Evolutionary conservation across 2,888 invertebrate species (phyloP), one percentile per base, ranked within the genome.

Genomic region (Geotrupes spiniger): DNA sequence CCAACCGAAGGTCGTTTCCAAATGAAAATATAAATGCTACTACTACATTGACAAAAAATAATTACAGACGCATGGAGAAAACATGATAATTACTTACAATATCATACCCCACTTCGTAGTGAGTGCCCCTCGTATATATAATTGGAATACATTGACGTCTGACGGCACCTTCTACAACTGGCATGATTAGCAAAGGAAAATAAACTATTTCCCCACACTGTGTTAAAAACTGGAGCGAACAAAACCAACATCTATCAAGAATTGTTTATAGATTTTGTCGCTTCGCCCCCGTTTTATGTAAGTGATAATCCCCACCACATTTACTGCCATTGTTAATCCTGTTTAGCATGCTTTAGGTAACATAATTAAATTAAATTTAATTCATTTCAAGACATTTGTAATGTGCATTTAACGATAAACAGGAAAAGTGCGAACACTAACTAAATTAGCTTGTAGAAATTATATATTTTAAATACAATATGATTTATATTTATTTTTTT

Each of bases 21-120:
- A n/a, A n/a, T n/a, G n/a, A n/a, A n/a, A n/a, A n/a, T n/a, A n/a
- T n/a, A n/a, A n/a, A n/a, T n/a, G n/a, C n/a, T n/a, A n/a, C n/a
- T n/a, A n/a, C n/a, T n/a, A n/a, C n/a, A n/a, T n/a, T n/a, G n/a
- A n/a, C n/a, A n/a, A n/a, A n/a, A n/a, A n/a, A n/a, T n/a, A n/a
- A n/a, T n/a, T n/a, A n/a, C n/a, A n/a, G n/a, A n/a, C n/a, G n/a
- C n/a, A n/a, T n/a, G n/a, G n/a, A n/a, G n/a, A n/a, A n/a, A n/a
- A n/a, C n/a, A n/a, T n/a, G n/a, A 21, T 43, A 42, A 44, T 56
- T 38, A 75, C 88, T 83, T 74, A 92, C 92, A 75, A 89, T 83
- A 75, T 91, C 89, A 65, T 79, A 91, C 52, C 92, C 92, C 42
- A 92, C 86, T 66, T 92, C 89, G 67, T 92, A 91, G 70, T 92